Percentiles rank a stretch among this genome's conserved stretches.
Conservation (phyloP, 2,888 invertebrate species). For the Ophion slaviceki region DNA sequence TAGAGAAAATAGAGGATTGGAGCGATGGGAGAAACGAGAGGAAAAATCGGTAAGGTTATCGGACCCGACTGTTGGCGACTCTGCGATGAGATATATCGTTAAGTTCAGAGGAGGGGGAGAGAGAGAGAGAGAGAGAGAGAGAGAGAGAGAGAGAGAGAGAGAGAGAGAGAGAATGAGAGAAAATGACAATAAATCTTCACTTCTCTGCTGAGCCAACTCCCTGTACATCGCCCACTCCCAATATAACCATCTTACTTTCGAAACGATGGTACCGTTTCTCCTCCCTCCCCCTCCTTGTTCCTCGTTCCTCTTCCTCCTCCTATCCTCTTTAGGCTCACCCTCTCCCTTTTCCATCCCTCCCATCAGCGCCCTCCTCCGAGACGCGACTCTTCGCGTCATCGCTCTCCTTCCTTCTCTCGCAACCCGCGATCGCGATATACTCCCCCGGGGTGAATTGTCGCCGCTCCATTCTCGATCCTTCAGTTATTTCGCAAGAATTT, state of each 20-base stretch:
- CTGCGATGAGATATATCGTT: slow-evolving; percentile 4
- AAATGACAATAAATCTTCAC: slow-evolving; percentile 63
- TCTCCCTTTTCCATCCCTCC: no score
- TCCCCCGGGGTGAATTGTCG: slow-evolving; percentile 1
- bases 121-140: background rate
- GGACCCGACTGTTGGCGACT: no score
- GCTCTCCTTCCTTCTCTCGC: slow-evolving; percentile 5
- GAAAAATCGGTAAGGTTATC: slow-evolving; percentile 35
- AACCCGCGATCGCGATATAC: background rate
- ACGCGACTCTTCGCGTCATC: slow-evolving; percentile 9
- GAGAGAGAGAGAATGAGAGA: slow-evolving; percentile 23
- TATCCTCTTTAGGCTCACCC: no score
- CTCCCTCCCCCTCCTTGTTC: slow-evolving; percentile 15
- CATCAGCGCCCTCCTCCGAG: slow-evolving; percentile 20
- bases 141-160: slow-evolving; percentile 14
- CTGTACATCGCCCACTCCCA: no score
- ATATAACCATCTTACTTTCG: no score
- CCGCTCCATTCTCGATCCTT: slow-evolving; percentile 17
- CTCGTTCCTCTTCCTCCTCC: background rate
- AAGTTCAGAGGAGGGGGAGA: background rate
- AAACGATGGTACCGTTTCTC: background rate
- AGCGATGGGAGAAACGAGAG: slow-evolving; percentile 38
- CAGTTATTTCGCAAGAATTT: slow-evolving; percentile 65
- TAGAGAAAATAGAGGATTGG: slow-evolving; percentile 29
- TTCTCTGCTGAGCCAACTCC: background rate